Percentiles rank a stretch among this genome's conserved stretches.
Conservation (phyloP, 2,113 vertebrate species). For the Ageneiosus marmoratus region DNA sequence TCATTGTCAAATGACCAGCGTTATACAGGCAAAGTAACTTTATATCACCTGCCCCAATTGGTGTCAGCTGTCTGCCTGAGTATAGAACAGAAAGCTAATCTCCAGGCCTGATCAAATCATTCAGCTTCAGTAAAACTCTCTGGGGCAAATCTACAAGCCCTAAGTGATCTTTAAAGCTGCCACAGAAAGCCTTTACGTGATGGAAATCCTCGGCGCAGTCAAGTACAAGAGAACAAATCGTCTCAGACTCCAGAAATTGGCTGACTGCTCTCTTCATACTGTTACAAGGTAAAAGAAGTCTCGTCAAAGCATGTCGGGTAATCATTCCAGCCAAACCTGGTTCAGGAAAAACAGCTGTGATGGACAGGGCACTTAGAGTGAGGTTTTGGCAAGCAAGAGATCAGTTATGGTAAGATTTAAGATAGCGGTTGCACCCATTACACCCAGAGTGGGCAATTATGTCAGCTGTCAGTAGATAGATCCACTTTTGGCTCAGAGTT, state of each 20-base stretch:
- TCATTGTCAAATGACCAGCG: background rate
- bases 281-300: constrained; percentile 34
- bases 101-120: constrained; percentile 7
- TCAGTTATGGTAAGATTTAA: constrained; percentile 62
- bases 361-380: constrained; percentile 55
- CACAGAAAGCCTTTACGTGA: constrained; percentile 12
- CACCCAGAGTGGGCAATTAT: constrained; percentile 36
- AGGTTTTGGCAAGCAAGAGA: constrained; percentile 56
- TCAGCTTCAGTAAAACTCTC: constrained; percentile 4
- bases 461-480: constrained; percentile 49
- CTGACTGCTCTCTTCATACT: constrained; percentile 10
- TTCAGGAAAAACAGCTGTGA: constrained; percentile 47
- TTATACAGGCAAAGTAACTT: constrained; percentile 9
- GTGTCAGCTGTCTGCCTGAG: background rate
- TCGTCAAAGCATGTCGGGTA: constrained; percentile 31
- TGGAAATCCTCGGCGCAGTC: constrained; percentile 33
- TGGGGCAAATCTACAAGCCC: constrained; percentile 28
- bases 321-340: constrained; percentile 37
- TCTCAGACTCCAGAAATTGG: constrained; percentile 27
- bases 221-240: constrained; percentile 33
- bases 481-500: constrained; percentile 41
- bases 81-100: constrained; percentile 5
- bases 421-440: constrained; percentile 50
- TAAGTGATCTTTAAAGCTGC: constrained; percentile 30
- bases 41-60: background rate